Base-by-base conservation (phyloP, 1,140 invertebrate genomes). In the Ceratina japonica region DNA sequence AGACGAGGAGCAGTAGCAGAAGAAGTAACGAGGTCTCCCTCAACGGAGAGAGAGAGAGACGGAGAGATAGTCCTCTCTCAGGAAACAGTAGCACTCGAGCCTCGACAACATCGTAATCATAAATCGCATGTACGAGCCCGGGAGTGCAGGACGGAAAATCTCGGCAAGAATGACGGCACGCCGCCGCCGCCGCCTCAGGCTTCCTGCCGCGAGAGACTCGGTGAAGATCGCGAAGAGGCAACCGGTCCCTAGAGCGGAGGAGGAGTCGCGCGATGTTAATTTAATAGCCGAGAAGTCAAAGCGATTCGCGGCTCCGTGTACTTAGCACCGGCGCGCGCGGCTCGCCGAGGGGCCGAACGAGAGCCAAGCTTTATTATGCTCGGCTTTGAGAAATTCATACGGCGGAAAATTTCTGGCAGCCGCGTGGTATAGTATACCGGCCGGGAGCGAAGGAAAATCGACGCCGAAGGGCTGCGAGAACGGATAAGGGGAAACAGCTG, bases 271-370 rank as follows among this genome's bases (percentile, higher is more conserved):
- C 18, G 15, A 58, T 62, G 37, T 72, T 62, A 62, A 72, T 72
- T 72, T 72, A 72, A 61, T 72, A 72, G 7, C 24, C 58, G 37
- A 72, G 70, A 62, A 72, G 54, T 72, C 70, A 72, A 72, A 72
- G 70, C 3, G 59, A 51, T 73, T 62, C 59, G 70, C 37, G 15
- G 20, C 15, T 16, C 18, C 15, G 69, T 49, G 37, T 56, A 31
- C n/a, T 44, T 44, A 44, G 37, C 37, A 44, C 37, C 37, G 37
- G 37, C 37, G 37, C 37, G 37, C 37, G 37, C 37, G 37, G 37
- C 37, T 44, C 31, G 15, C 16, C 31, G 20, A 44, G 54, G 8
- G 8, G 18, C 37, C 0, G 15, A 59, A 65, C n/a, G 13, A 65
- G 37, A 66, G 15, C 37, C 37, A 0, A 3, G 37, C 37, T 51